Percentiles rank a stretch among this genome's conserved stretches.
These are phyloP conservation scores for Danio albolineatus DNA, from an alignment of 2,797 vertebrate species.

Conservation along the genomic window DNA sequence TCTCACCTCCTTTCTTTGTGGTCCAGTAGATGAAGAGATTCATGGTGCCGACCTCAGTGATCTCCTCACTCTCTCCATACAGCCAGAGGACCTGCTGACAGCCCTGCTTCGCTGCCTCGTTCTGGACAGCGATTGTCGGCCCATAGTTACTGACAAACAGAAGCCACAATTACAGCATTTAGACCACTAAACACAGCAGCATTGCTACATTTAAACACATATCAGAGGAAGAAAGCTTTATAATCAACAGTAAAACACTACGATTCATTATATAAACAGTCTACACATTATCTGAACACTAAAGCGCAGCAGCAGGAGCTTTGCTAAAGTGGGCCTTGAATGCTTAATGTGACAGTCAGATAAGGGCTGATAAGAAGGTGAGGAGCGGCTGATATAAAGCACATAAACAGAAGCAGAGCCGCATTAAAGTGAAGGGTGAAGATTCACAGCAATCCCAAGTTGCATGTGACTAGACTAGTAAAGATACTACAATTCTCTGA, in stretches of 20 bases:
- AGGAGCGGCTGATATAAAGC: not conserved
- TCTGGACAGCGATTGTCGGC: conserved; percentile 87
- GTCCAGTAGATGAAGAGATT: conserved; percentile 94
- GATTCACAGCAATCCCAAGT: not conserved
- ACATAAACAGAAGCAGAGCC: conserved; percentile 2
- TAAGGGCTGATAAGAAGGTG: not conserved
- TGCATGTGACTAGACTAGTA: not conserved
- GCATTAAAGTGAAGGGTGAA: not conserved
- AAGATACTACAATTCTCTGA: not conserved
- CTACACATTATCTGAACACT: not conserved
- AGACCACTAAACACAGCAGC: not conserved
- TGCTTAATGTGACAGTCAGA: not conserved
- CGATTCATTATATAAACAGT: not conserved
- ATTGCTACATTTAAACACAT: not conserved
- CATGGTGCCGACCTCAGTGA: conserved; percentile 94
- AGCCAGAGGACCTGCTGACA: conserved; percentile 94
- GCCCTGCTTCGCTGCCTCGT: conserved; percentile 77
- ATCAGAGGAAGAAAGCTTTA: not conserved
- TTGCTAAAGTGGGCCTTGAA: not conserved
- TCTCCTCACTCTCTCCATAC: conserved; percentile 83
- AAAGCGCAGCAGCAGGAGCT: not conserved
- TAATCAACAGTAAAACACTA: not conserved
- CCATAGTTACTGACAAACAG: conserved; percentile 84
- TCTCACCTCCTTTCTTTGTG: conserved; percentile 84
- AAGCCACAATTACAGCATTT: conserved; percentile 1